Evolutionary conservation across 2,888 invertebrate genomes (phyloP).

Genomic region (Antitype chi): DNA sequence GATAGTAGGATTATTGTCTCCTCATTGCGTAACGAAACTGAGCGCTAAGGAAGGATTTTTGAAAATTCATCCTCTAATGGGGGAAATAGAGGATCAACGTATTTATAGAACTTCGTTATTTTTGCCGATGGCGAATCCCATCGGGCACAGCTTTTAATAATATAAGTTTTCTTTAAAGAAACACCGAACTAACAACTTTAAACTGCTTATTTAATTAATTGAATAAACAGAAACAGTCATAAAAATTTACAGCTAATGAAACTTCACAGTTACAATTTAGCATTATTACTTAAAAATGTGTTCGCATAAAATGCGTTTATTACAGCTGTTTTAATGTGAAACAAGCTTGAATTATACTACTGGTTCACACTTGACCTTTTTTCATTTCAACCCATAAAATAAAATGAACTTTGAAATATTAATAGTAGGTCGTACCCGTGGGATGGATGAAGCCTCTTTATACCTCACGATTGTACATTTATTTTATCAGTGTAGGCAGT

Average conservation of each 20-base stretch:
- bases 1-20: no score
- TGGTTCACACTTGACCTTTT: constrained; percentile 73
- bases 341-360: constrained; percentile 56
- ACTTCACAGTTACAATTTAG: constrained; percentile 41
- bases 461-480: constrained; percentile 47
- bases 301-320: constrained; percentile 58
- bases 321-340: constrained; percentile 51
- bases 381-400: constrained; percentile 80
- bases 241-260: constrained; percentile 20
- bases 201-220: background rate
- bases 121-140: background rate
- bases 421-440: constrained; percentile 73
- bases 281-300: constrained; percentile 50
- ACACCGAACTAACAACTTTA: background rate
- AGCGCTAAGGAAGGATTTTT: background rate
- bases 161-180: background rate
- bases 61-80: background rate
- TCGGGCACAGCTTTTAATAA: background rate
- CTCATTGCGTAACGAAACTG: background rate
- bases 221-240: background rate
- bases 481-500: background rate
- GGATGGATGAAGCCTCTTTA: constrained; percentile 67
- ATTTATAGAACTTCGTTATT: background rate
- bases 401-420: constrained; percentile 85
- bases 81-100: background rate